Conservation (phyloP, 2,888 invertebrate genomes). For the Eristalis tenax region DNA sequence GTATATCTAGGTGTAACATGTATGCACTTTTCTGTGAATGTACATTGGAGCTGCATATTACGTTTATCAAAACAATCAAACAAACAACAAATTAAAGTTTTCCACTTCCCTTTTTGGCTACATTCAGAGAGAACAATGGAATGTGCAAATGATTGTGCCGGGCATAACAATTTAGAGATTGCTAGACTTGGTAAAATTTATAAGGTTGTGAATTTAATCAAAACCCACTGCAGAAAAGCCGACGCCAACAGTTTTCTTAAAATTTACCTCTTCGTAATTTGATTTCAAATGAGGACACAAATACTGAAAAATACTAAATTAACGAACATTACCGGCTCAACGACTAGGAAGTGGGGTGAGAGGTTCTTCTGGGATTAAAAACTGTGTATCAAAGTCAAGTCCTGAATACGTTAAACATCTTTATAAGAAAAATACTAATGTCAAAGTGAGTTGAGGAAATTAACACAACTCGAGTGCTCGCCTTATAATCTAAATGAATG, state of each 20-base stretch:
- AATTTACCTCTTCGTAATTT: neutral
- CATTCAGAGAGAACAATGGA: neutral
- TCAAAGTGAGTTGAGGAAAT: neutral
- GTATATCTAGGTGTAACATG: neutral
- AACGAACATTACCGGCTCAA: neutral
- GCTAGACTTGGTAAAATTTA: neutral
- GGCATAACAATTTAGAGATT: neutral
- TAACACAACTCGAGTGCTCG: neutral
- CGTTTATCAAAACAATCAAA: no score
- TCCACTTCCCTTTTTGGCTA: neutral
- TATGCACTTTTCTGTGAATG: neutral
- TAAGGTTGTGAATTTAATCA: neutral
- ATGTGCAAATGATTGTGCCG: neutral
- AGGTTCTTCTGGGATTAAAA: neutral
- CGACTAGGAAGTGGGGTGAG: neutral
- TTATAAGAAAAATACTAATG: neutral
- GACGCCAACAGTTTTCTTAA: neutral
- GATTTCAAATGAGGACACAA: neutral
- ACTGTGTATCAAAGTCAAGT: neutral
- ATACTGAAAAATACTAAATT: neutral
- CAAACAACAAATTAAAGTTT: neutral
- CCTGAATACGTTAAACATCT: neutral
- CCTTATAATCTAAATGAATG: neutral
- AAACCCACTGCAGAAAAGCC: neutral
- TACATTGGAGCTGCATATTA: neutral